Conservation (phyloP, 2,797 vertebrate species). For the Zalophus californianus region DNA sequence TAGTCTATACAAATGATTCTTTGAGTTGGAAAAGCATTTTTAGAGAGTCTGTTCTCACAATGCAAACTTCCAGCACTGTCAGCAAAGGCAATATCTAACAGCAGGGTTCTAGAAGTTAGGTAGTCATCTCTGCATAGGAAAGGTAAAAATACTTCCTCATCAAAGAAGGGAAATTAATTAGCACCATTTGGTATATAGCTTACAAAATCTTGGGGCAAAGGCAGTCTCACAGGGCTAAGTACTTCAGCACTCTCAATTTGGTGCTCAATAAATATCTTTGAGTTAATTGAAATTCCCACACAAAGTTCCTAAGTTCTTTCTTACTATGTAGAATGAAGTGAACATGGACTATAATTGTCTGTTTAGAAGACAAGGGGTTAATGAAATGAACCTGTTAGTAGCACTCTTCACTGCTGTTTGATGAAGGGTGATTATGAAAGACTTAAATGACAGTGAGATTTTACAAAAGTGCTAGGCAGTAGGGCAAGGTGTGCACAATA, state of each 20-base stretch:
- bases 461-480: constrained; percentile 37
- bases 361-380: constrained; percentile 65
- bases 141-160: not conserved
- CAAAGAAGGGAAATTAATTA: not conserved
- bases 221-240: not conserved
- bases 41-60: not conserved
- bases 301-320: constrained; percentile 14
- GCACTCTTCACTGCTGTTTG: constrained; percentile 44
- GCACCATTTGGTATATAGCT: not conserved
- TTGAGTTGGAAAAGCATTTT: constrained; percentile 36
- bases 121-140: not conserved
- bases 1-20: not conserved
- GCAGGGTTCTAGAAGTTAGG: not conserved
- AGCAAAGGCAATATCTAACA: not conserved
- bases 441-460: constrained; percentile 60
- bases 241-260: not conserved
- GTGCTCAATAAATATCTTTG: constrained; percentile 39
- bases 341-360: not conserved
- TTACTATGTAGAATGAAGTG: constrained; percentile 59
- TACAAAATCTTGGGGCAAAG: not conserved
- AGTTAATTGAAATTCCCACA: constrained; percentile 25
- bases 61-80: not conserved
- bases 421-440: constrained; percentile 58
- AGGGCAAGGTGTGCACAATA: constrained; percentile 70
- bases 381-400: constrained; percentile 51